Evolutionary conservation across 2,797 vertebrate genomes (phyloP), one percentile per base, ranked within the genome.

Genomic region (Onychomys torridus): DNA sequence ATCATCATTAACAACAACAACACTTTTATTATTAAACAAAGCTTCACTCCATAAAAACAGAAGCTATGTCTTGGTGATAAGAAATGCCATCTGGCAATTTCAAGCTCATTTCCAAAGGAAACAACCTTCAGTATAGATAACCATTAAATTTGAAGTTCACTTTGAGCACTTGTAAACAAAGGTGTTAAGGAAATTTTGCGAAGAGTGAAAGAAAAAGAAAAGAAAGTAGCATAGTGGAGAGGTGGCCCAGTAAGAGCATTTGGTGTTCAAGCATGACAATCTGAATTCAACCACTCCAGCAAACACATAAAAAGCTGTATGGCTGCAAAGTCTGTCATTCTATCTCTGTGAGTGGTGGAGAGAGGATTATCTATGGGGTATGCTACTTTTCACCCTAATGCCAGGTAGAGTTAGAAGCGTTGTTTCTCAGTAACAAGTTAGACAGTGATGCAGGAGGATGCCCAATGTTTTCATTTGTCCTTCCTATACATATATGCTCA

Each of bases 71-170:
- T 96, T 21, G 61, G 23, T 84, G 71, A 91, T 91, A 95, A 82
- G n/a, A 97, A 89, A 27, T 77, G 71, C 19, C 55, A 88, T 85
- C 34, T 90, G 40, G 34, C 67, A 93, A 96, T 91, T 96, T 96
- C 6, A 82, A 95, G 75, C 88, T 32, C 61, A 95, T 86, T 90
- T 96, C n/a, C 59, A 93, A 91, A 94, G 65, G 55, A 95, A 95
- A 85, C 10, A 94, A 78, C 61, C 27, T 88, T 97, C 71, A 93
- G 46, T 90, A 65, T 81, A 96, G 86, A 84, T 79, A 94, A 96
- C 93, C 34, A 83, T 91, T 86, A 92, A 88, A 93, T 95, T 78
- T 93, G 86, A 95, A 96, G 63, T 95, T 96, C 93, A 94, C 52
- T 91, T 85, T 93, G 76, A 94, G 32, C 21, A 89, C 73, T 84